Percentiles rank a stretch among this genome's conserved stretches.
Evolutionary conservation across 2,113 vertebrate species (phyloP).

Genomic region (Hemiscyllium ocellatum): DNA sequence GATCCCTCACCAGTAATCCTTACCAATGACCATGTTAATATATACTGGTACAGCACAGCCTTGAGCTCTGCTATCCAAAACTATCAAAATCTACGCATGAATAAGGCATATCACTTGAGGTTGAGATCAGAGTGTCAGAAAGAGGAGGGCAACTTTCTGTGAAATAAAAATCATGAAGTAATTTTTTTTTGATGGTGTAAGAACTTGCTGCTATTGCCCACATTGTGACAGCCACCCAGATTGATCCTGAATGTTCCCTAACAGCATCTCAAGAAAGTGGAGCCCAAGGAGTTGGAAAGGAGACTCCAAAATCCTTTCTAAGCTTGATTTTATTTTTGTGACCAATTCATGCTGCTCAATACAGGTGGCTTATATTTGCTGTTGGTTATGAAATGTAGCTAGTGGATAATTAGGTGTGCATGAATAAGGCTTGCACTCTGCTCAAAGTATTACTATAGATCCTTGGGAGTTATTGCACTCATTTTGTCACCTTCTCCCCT

Average conservation of each 20-base stretch:
- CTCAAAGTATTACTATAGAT: not conserved
- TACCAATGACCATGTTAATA: not conserved
- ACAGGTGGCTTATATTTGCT: not conserved
- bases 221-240: not conserved
- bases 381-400: not conserved
- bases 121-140: not conserved
- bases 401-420: not conserved
- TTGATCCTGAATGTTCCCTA: not conserved
- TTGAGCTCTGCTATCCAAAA: not conserved
- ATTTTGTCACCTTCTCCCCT: not conserved
- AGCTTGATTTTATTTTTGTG: not conserved
- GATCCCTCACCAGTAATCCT: not conserved
- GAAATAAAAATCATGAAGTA: not conserved
- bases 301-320: not conserved
- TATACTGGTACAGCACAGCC: not conserved
- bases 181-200: not conserved
- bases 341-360: not conserved
- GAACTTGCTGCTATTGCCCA: not conserved
- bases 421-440: not conserved
- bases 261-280: not conserved
- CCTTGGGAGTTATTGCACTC: not conserved
- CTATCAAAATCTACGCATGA: not conserved
- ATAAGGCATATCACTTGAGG: not conserved
- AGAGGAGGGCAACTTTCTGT: not conserved
- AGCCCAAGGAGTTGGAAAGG: not conserved